Evolutionary conservation across 2,113 vertebrate genomes (phyloP), one percentile per base, ranked within the genome.

Genomic region (Callospermophilus lateralis): DNA sequence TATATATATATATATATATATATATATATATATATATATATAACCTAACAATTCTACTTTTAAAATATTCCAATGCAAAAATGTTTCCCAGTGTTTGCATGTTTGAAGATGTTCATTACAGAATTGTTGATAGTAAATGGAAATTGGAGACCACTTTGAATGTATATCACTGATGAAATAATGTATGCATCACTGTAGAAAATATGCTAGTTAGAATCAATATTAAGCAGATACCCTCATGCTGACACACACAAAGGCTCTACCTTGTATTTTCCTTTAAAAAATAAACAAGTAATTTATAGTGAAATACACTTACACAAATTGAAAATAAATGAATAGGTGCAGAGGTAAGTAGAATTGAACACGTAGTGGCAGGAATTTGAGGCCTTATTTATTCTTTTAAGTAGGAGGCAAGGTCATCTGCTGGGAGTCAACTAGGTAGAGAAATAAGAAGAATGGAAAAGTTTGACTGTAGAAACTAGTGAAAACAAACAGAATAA

Each of bases 401-500:
- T 30, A 89, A 65, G 26, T 45, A 32, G 6, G 20, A 72, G 16
- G n/a, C 15, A 87, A 96, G 30, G 34, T 83, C 32, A 70, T 72
- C 65, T 77, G 9, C 76, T 67, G 65, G 55, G 34, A 61, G 24
- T 53, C 37, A 58, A 74, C 42, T 7, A 26, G 26, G 34, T 61
- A 77, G n/a, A 83, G 6, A 34, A 89, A 37, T 92, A 39, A 63
- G 45, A 34, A 90, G 22, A 67, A 84, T 84, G 88, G 26, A 96
- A 94, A 93, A 73, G 45, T 80, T 77, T 95, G 70, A 92, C 42
- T 92, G 48, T 30, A 90, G 70, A 94, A 80, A 79, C 42, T 95
- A 95, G 63, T 85, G 28, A 92, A 96, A 96, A 80, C 37, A 96
- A 95, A 97, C 68, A 76, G 48, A 95, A 95, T 93, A 92, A 95